Percentiles rank a stretch among this genome's conserved stretches.
Evolutionary conservation across 2,797 vertebrate species (phyloP).

Genomic region (Sphenodon punctatus): DNA sequence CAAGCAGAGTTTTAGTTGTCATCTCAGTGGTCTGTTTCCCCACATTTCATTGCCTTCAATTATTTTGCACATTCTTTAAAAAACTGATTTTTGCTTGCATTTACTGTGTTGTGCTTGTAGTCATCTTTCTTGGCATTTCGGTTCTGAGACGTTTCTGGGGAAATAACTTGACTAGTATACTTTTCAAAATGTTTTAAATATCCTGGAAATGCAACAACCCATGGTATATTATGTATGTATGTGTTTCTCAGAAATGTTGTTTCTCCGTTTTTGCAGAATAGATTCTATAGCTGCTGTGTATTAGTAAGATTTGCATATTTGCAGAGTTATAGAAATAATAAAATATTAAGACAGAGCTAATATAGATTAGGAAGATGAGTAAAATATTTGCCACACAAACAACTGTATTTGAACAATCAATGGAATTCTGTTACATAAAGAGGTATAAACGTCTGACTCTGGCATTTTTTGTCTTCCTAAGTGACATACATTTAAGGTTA

Average conservation of each 20-base stretch:
- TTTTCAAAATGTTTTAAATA: not conserved
- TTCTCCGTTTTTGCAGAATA: too few species aligned
- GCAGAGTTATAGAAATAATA: constrained; percentile 14
- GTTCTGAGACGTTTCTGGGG: constrained; percentile 23
- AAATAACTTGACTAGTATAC: not conserved
- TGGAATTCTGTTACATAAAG: not conserved
- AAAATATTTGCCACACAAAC: not conserved
- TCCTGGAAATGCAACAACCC: not conserved
- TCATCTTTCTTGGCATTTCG: constrained; percentile 8
- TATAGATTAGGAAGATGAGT: not conserved
- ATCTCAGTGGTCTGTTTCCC: not conserved
- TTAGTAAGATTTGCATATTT: not conserved
- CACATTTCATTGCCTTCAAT: not conserved
- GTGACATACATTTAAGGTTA: not conserved
- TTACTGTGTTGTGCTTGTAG: not conserved
- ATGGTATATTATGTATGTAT: too few species aligned
- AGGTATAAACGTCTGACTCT: too few species aligned
- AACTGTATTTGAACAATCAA: not conserved
- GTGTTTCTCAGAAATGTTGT: too few species aligned
- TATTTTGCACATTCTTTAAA: not conserved
- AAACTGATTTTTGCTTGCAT: not conserved
- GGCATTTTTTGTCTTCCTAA: constrained; percentile 4
- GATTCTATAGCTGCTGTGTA: too few species aligned
- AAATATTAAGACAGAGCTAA: not conserved
- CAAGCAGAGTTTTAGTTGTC: not conserved